Evolutionary conservation across 2,888 invertebrate genomes (phyloP).

Genomic region (Celastrina argiolus): DNA sequence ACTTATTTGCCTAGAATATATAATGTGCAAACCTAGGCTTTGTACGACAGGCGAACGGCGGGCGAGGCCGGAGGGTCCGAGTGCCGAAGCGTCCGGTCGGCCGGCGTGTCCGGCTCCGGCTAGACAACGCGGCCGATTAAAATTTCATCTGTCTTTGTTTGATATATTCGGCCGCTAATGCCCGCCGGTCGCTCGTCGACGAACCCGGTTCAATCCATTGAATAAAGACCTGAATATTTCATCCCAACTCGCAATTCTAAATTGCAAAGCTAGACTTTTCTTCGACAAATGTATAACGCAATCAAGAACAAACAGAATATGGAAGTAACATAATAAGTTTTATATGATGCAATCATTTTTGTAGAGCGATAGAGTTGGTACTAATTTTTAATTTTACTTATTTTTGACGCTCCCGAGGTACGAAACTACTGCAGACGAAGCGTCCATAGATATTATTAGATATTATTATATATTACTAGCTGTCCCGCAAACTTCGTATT

Average conservation of each 20-base stretch:
- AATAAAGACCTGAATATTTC: constrained; percentile 28
- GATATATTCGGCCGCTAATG: constrained; percentile 64
- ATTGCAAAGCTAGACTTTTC: constrained; percentile 22
- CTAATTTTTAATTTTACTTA: not conserved
- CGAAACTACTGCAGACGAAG: no score
- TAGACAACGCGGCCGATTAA: constrained; percentile 70
- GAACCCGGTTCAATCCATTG: constrained; percentile 59
- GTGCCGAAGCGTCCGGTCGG: no score
- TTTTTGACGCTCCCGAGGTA: no score
- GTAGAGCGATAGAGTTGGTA: not conserved
- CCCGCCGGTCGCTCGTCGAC: constrained; percentile 46
- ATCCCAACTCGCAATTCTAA: constrained; percentile 18
- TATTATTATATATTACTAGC: no score
- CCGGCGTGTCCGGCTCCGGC: no score
- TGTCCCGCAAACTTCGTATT: no score
- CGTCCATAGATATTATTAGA: no score
- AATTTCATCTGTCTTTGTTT: constrained; percentile 74
- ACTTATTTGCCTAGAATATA: no score
- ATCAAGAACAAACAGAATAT: constrained; percentile 19
- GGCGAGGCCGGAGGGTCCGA: not conserved
- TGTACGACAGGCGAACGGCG: not conserved
- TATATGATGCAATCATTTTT: constrained; percentile 12
- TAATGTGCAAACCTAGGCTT: not conserved
- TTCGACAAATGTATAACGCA: constrained; percentile 16
- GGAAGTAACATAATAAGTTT: constrained; percentile 2